These are phyloP conservation scores for Drosophila willistoni DNA, from an alignment of 1,140 invertebrate genomes.

Conservation along the genomic window DNA sequence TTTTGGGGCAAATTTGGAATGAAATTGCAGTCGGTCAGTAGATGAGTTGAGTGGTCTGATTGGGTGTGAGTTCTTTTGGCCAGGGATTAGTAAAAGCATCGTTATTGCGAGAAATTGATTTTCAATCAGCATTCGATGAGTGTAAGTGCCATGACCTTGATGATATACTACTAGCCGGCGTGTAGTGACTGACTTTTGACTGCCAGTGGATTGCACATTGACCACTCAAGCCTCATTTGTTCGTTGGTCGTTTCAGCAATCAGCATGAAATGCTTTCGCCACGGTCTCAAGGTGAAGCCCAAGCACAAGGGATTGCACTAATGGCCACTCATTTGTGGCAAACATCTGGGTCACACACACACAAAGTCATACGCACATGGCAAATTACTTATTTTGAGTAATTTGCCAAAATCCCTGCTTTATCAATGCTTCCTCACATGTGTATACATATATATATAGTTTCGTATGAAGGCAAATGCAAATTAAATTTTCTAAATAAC, in stretches of 20 bases:
- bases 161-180: conserved; percentile 9
- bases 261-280: conserved; percentile 45
- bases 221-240: conserved; percentile 59
- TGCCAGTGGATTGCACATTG: not conserved
- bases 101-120: conserved; percentile 66
- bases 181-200: conserved; percentile 29
- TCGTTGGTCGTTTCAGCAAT: conserved; percentile 40
- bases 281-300: conserved; percentile 24
- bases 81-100: conserved; percentile 58
- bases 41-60: not conserved
- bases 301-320: conserved; percentile 20
- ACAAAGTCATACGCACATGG: conserved; percentile 36
- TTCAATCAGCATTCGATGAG: conserved; percentile 56
- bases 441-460: not conserved
- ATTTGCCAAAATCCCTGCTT: conserved; percentile 2
- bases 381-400: conserved; percentile 57
- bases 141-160: conserved; percentile 43
- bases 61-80: not conserved
- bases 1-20: not conserved
- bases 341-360: conserved; percentile 7
- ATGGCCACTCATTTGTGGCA: conserved; percentile 32
- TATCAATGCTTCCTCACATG: not conserved
- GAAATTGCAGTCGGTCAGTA: not conserved
- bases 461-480: conserved; percentile 54
- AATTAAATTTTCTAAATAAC: conserved; percentile 75